phyloP scores from a whole-genome alignment of 2,888 invertebrate genomes.

The Oligia latruncula region DNA sequence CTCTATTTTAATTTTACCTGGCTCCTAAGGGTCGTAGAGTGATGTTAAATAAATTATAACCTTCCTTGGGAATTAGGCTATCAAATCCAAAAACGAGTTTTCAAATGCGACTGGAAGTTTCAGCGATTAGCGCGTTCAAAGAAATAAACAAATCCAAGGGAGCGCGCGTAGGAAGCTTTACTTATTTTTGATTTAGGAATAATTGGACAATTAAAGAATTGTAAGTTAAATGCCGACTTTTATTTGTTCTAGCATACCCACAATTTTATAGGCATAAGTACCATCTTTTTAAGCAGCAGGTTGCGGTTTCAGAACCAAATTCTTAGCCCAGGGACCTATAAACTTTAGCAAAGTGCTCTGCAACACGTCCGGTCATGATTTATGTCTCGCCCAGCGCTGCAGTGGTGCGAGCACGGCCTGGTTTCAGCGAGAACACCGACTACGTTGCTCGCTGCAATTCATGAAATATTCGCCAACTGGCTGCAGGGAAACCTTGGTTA shows the following conservation, averaged over 20 bases:
- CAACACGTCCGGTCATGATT: slow-evolving; percentile 21
- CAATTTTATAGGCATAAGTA: background rate
- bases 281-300: background rate
- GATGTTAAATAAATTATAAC: too few species aligned
- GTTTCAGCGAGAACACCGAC: background rate
- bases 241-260: background rate
- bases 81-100: too few species aligned
- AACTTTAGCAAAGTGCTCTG: slow-evolving; percentile 21
- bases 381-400: slow-evolving; percentile 11
- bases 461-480: slow-evolving; percentile 33
- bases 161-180: background rate
- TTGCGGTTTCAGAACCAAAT: background rate
- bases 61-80: too few species aligned
- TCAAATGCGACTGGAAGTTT: too few species aligned
- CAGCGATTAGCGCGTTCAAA: too few species aligned
- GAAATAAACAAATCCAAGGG: background rate
- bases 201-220: background rate
- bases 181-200: background rate
- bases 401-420: background rate
- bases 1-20: too few species aligned
- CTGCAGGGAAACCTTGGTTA: background rate
- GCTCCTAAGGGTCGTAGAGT: too few species aligned
- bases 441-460: slow-evolving; percentile 8
- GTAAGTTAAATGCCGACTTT: background rate
- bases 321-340: background rate